Evolutionary conservation across 2,113 vertebrate genomes (phyloP).

Genomic region (Triplophysa siluroides): DNA sequence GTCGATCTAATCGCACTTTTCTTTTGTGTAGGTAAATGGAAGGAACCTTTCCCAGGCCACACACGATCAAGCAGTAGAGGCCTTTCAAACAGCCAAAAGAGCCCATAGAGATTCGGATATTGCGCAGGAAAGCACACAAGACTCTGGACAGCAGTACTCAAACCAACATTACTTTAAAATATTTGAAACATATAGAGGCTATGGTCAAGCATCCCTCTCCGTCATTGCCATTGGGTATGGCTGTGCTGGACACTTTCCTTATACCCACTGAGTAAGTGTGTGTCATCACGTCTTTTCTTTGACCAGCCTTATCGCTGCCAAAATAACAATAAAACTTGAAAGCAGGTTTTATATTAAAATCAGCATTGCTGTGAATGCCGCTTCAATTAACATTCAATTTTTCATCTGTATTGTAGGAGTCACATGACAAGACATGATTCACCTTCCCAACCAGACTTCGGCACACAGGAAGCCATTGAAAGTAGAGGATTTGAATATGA

Average conservation of each 20-base stretch:
- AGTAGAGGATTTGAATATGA: conserved; percentile 92
- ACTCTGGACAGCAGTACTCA: conserved; percentile 83
- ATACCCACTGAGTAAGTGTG: conserved; percentile 87
- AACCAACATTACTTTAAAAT: conserved; percentile 90
- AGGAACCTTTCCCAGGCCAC: conserved; percentile 90
- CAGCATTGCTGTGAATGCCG: not conserved
- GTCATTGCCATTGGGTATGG: conserved; percentile 61
- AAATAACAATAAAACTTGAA: conserved; percentile 16
- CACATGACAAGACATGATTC: conserved; percentile 79
- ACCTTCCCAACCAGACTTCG: conserved; percentile 87
- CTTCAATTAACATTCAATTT: not conserved
- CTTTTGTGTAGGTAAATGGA: conserved; percentile 85
- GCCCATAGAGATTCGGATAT: conserved; percentile 90
- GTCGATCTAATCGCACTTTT: not conserved
- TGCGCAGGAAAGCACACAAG: conserved; percentile 78
- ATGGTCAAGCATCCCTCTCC: conserved; percentile 79
- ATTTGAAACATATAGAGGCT: conserved; percentile 90
- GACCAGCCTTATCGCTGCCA: not conserved
- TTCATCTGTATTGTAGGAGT: conserved; percentile 71
- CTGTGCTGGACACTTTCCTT: conserved; percentile 81
- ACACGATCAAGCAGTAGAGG: conserved; percentile 93
- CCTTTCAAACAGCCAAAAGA: conserved; percentile 90
- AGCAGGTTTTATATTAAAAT: not conserved
- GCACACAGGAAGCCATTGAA: conserved; percentile 87
- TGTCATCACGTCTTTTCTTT: not conserved